Percentiles rank a stretch among this genome's conserved stretches.
These are phyloP conservation scores for Leuctra nigra DNA, from an alignment of 2,888 invertebrate species.

Conservation along the genomic window DNA sequence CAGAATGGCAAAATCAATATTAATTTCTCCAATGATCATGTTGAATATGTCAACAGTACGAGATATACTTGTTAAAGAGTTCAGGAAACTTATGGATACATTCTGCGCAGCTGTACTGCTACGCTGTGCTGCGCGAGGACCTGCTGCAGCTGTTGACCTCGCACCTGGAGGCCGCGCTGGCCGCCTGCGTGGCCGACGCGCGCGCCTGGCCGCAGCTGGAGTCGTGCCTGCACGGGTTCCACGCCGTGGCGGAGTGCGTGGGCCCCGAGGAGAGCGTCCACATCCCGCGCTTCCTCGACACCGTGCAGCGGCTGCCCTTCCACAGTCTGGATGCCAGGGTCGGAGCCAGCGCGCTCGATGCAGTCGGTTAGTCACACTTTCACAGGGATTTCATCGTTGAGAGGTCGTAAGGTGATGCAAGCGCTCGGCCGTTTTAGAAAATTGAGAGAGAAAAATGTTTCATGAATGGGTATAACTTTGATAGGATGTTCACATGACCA, in stretches of 20 bases:
- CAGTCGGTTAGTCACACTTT: conserved; percentile 56
- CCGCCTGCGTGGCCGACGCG: conserved; percentile 39
- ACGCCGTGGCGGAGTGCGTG: conserved; percentile 56
- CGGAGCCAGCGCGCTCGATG: conserved; percentile 66
- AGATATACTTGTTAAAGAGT: too few species aligned
- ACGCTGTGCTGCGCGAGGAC: conserved; percentile 67
- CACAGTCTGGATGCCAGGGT: conserved; percentile 52
- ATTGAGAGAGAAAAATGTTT: too few species aligned
- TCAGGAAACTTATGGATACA: too few species aligned
- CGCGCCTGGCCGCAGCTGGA: conserved; percentile 48
- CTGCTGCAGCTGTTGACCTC: conserved; percentile 63
- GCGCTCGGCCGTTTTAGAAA: too few species aligned
- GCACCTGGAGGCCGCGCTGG: conserved; percentile 51
- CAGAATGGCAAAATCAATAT: too few species aligned
- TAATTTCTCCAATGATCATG: too few species aligned
- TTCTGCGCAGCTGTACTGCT: conserved; percentile 70
- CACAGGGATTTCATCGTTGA: too few species aligned
- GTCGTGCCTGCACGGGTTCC: conserved; percentile 59
- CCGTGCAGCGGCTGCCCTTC: conserved; percentile 56
- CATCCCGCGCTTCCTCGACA: conserved; percentile 52
- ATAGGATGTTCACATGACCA: too few species aligned
- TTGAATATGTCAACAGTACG: too few species aligned
- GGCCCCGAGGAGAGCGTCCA: conserved; percentile 50
- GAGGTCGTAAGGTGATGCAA: too few species aligned
- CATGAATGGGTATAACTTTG: too few species aligned